Conservation (phyloP, 1,140 invertebrate genomes). For the Bicyclus anynana region DNA sequence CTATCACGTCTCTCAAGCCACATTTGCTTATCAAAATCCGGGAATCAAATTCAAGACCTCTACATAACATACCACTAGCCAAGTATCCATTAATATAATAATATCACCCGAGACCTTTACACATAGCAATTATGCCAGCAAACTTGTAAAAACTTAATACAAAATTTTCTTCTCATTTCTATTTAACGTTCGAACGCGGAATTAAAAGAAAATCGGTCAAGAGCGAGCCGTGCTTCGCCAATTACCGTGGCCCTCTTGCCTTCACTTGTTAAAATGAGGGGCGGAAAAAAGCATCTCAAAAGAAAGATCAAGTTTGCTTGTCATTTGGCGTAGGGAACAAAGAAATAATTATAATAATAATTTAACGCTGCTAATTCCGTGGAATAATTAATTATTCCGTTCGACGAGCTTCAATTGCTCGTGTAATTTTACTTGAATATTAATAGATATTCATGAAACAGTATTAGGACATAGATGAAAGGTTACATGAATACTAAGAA, state of each 20-base stretch:
- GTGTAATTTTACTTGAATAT: background rate
- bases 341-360: conserved; percentile 4
- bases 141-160: too few relatives aligned
- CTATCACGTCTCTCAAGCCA: too few relatives aligned
- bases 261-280: background rate
- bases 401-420: background rate
- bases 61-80: too few relatives aligned
- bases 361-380: background rate
- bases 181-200: too few relatives aligned
- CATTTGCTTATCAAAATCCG: too few relatives aligned
- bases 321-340: background rate
- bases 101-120: too few relatives aligned
- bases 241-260: background rate
- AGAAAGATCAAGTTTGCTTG: background rate
- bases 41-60: too few relatives aligned
- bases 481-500: too few relatives aligned
- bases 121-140: too few relatives aligned
- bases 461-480: too few relatives aligned
- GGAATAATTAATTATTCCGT: background rate
- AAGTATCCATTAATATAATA: too few relatives aligned
- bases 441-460: background rate
- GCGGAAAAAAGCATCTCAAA: background rate
- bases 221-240: background rate
- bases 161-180: too few relatives aligned
- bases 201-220: background rate